Percentiles rank a stretch among this genome's conserved stretches.
phyloP scores from a whole-genome alignment of 2,113 vertebrate genomes.

The Coreoperca whiteheadi region DNA sequence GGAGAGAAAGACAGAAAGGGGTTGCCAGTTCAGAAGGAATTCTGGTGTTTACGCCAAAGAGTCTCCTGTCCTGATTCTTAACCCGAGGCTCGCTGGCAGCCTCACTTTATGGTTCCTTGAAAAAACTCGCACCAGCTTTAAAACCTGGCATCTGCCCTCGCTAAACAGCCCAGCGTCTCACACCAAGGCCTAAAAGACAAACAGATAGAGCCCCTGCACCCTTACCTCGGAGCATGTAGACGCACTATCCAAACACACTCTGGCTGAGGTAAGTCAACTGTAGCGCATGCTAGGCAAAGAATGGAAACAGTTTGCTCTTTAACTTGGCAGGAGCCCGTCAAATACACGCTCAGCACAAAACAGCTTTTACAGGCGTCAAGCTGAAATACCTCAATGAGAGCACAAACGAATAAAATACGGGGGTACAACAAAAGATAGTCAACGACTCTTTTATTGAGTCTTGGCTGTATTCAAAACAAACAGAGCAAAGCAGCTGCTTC shows the following conservation, averaged over 20 bases:
- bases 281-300: conserved; percentile 71
- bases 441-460: conserved; percentile 71
- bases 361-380: conserved; percentile 42
- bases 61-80: conserved; percentile 60
- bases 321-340: conserved; percentile 75
- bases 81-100: conserved; percentile 60
- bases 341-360: conserved; percentile 69
- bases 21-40: conserved; percentile 62
- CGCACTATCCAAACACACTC: conserved; percentile 61
- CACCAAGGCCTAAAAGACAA: conserved; percentile 71
- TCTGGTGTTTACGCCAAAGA: conserved; percentile 70
- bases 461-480: conserved; percentile 68
- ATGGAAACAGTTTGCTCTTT: conserved; percentile 80
- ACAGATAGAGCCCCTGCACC: conserved; percentile 55
- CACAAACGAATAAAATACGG: conserved; percentile 8
- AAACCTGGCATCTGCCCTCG: conserved; percentile 50
- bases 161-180: conserved; percentile 64
- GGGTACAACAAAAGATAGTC: conserved; percentile 67
- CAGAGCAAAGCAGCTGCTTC: conserved; percentile 75
- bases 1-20: conserved; percentile 26
- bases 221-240: conserved; percentile 60
- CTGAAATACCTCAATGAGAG: conserved; percentile 45
- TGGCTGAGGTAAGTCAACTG: conserved; percentile 59
- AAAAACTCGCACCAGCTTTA: conserved; percentile 67
- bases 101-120: conserved; percentile 65